Percentiles rank a stretch among this genome's conserved stretches.
These are phyloP conservation scores for Phymanthus crucifer DNA, from an alignment of 92 coral and sea anemone genomes.

Conservation along the genomic window DNA sequence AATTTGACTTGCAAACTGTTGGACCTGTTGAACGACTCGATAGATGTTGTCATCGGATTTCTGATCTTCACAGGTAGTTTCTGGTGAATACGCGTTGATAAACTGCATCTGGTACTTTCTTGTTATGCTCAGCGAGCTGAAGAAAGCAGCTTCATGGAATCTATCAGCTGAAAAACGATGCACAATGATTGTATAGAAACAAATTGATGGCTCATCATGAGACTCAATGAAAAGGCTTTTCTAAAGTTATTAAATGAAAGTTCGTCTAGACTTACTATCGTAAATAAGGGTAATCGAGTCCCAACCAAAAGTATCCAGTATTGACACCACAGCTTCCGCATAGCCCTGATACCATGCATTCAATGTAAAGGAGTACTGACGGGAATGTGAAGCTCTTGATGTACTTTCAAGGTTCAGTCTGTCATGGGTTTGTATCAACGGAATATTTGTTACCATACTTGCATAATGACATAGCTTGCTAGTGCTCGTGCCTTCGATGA, in stretches of 20 bases:
- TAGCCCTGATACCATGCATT: constrained; percentile 37
- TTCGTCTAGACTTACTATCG: constrained; percentile 48
- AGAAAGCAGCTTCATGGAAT: constrained; percentile 7
- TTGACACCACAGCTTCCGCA: constrained; percentile 42
- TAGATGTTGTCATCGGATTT: background rate
- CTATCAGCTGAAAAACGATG: background rate
- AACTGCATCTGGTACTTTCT: background rate
- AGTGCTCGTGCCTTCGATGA: constrained; percentile 39
- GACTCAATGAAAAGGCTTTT: too few relatives aligned
- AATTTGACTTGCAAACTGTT: background rate
- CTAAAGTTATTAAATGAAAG: too few relatives aligned
- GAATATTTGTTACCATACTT: constrained; percentile 45
- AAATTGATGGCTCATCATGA: too few relatives aligned
- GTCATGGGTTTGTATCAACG: constrained; percentile 37
- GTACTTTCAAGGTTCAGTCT: background rate
- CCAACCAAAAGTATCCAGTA: constrained; percentile 47
- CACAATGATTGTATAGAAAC: too few relatives aligned
- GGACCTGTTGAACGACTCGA: background rate
- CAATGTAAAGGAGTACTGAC: constrained; percentile 46
- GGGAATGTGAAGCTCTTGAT: constrained; percentile 2
- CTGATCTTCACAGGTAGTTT: background rate
- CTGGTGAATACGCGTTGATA: background rate
- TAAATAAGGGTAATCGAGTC: constrained; percentile 35
- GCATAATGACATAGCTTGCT: constrained; percentile 40
- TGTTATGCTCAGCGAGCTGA: background rate